Conservation (phyloP, 2,113 vertebrate genomes). For the Paramormyrops kingsleyae region DNA sequence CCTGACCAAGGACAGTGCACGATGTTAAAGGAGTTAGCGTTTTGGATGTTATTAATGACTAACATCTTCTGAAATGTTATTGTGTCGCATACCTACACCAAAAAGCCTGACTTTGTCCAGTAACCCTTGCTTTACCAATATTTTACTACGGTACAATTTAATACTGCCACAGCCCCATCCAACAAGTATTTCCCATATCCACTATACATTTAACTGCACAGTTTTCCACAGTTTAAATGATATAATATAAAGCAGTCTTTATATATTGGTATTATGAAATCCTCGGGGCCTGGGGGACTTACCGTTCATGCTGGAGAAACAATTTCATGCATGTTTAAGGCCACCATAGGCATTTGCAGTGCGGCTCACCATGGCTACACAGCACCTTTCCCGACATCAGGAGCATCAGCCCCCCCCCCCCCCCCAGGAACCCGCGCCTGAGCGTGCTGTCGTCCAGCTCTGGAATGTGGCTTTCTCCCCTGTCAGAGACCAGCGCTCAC, state of each 20-base stretch:
- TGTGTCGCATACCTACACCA: not conserved
- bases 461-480: not conserved
- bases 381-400: not conserved
- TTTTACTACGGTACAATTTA: not conserved
- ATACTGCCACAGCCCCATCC: not conserved
- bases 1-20: not conserved
- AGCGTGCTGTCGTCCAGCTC: not conserved
- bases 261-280: not conserved
- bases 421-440: not conserved
- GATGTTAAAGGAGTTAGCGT: not conserved
- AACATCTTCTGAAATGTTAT: not conserved
- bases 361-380: not conserved
- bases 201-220: not conserved
- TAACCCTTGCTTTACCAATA: not conserved
- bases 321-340: not conserved
- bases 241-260: not conserved
- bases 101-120: not conserved
- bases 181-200: not conserved
- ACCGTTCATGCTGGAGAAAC: not conserved
- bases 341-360: not conserved
- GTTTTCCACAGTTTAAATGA: not conserved
- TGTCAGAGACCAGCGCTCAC: not conserved
- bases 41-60: not conserved
- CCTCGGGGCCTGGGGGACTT: not conserved
- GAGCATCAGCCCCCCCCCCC: no score